Conservation (phyloP, 2,113 vertebrate species). For the Phycodurus eques region DNA sequence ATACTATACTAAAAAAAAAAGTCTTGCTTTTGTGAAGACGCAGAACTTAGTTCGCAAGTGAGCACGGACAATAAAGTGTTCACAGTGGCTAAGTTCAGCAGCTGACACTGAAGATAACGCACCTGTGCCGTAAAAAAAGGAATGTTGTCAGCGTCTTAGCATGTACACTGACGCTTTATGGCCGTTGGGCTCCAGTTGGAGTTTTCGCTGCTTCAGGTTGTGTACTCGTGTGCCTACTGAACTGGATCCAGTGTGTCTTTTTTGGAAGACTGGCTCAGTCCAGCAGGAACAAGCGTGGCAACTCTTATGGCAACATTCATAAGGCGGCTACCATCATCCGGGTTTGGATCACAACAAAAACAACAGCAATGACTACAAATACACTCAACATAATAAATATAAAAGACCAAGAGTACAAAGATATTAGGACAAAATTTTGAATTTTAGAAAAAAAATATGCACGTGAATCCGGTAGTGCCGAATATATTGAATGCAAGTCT, state of each 20-base stretch:
- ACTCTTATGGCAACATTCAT: constrained; percentile 23
- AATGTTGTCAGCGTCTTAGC: constrained; percentile 12
- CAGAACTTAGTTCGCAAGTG: constrained; percentile 74
- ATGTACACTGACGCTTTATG: too few relatives aligned
- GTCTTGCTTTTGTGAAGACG: constrained; percentile 58
- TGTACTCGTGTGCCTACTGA: constrained; percentile 74
- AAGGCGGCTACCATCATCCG: too few relatives aligned
- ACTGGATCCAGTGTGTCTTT: constrained; percentile 73
- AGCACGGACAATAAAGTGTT: constrained; percentile 69
- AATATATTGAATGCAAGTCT: too few relatives aligned
- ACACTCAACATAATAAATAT: too few relatives aligned
- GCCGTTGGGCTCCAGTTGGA: too few relatives aligned
- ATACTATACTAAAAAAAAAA: too few relatives aligned
- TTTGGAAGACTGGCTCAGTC: constrained; percentile 74
- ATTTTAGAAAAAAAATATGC: too few relatives aligned
- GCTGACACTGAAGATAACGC: constrained; percentile 48
- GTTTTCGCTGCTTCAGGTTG: constrained; percentile 25
- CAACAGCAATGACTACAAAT: too few relatives aligned
- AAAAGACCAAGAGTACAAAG: too few relatives aligned
- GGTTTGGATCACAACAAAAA: too few relatives aligned
- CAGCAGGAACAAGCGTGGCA: constrained; percentile 75
- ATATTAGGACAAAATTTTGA: too few relatives aligned
- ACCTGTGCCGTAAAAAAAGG: background rate
- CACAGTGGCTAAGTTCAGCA: constrained; percentile 79
- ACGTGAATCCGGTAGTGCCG: too few relatives aligned